These are phyloP conservation scores for Bovichtus diacanthus DNA, from an alignment of 2,797 vertebrate genomes.

Conservation along the genomic window DNA sequence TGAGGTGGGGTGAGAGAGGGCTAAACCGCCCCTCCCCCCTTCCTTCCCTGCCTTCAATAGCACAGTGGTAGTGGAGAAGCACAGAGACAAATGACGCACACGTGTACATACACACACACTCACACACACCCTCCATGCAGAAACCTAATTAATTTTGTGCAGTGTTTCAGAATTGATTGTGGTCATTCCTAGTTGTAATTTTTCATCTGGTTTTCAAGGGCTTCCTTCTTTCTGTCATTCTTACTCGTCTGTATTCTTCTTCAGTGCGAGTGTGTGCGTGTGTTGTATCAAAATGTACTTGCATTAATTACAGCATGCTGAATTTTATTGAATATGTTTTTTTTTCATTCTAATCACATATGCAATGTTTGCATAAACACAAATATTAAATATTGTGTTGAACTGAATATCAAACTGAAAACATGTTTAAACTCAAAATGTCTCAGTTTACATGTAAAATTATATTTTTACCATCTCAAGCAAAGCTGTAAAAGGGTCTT, in stretches of 20 bases:
- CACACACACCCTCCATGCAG: conserved; percentile 88
- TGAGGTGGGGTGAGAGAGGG: conserved; percentile 85
- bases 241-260: conserved; percentile 57
- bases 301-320: background rate
- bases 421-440: background rate
- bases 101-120: conserved; percentile 70
- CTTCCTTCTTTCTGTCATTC: conserved; percentile 53
- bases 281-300: background rate
- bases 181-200: conserved; percentile 93
- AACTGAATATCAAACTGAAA: too few species aligned
- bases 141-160: conserved; percentile 97
- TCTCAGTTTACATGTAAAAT: background rate
- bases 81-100: conserved; percentile 66
- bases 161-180: conserved; percentile 96
- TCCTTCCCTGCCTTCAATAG: conserved; percentile 39
- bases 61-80: conserved; percentile 49
- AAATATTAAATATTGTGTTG: too few species aligned
- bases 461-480: background rate
- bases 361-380: too few species aligned
- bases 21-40: conserved; percentile 73
- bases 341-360: background rate
- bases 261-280: conserved; percentile 32
- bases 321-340: background rate
- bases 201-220: conserved; percentile 90
- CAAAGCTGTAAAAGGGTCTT: background rate